Conservation (phyloP, 2,888 invertebrate species). For the Caenorhabditis japonica region DNA sequence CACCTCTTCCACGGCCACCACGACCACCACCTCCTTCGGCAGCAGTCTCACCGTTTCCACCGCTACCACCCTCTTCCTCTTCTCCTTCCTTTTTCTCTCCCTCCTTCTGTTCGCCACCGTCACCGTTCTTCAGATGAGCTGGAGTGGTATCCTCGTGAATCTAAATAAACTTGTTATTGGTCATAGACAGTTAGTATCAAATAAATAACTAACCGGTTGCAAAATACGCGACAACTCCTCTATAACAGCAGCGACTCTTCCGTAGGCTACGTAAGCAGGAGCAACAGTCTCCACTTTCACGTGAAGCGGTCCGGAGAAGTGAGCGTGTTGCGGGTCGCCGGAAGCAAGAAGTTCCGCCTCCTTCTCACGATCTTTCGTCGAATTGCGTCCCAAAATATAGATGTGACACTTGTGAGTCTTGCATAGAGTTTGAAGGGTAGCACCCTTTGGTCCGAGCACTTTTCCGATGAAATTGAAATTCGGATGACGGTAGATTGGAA, state of each 20-base stretch:
- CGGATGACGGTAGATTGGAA: slow-evolving; percentile 76
- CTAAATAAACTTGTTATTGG: slow-evolving; percentile 9
- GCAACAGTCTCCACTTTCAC: slow-evolving; percentile 76
- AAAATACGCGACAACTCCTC: slow-evolving; percentile 69
- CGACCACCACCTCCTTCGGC: slow-evolving; percentile 43
- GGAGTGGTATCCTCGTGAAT: slow-evolving; percentile 64
- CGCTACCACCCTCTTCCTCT: slow-evolving; percentile 2
- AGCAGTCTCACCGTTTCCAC: too few species aligned
- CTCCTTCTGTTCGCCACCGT: slow-evolving; percentile 26
- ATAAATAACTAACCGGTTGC: slow-evolving; percentile 65
- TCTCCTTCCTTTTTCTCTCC: slow-evolving; percentile 11
- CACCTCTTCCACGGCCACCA: slow-evolving; percentile 39
- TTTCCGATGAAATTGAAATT: slow-evolving; percentile 77
- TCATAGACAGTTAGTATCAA: too few species aligned
- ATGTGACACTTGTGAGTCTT: slow-evolving; percentile 76
- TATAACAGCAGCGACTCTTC: slow-evolving; percentile 74
- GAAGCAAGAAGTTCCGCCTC: slow-evolving; percentile 73
- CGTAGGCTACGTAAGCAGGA: slow-evolving; percentile 75
- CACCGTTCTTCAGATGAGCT: slow-evolving; percentile 51
- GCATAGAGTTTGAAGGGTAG: slow-evolving; percentile 75
- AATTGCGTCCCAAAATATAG: slow-evolving; percentile 76
- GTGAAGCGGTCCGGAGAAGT: slow-evolving; percentile 77
- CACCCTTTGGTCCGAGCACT: slow-evolving; percentile 76
- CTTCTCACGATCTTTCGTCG: slow-evolving; percentile 75
- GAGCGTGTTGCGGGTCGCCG: slow-evolving; percentile 77